Percentiles rank a stretch among this genome's conserved stretches.
These are phyloP conservation scores for Gambusia holbrooki DNA, from an alignment of 2,113 vertebrate species.

Conservation along the genomic window DNA sequence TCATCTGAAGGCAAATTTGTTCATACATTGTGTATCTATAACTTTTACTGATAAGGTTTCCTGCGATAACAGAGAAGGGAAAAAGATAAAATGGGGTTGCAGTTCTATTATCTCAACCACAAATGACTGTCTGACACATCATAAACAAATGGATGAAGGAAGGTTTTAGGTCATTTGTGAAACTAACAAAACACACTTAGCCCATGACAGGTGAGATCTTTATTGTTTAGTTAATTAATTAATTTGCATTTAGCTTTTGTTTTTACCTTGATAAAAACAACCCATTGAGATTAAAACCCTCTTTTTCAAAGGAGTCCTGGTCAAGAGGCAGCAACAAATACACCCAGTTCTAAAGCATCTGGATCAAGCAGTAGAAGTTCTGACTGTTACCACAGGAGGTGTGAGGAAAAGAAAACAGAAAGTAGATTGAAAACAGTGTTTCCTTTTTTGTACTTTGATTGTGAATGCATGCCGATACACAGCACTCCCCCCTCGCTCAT, in stretches of 20 bases:
- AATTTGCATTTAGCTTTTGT: too few species aligned
- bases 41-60: not conserved
- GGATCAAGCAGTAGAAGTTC: not conserved
- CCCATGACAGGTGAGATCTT: too few species aligned
- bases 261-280: too few species aligned
- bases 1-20: not conserved
- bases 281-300: too few species aligned
- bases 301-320: too few species aligned
- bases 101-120: not conserved
- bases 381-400: not conserved
- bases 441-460: constrained; percentile 9
- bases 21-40: not conserved
- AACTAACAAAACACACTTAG: not conserved
- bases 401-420: not conserved
- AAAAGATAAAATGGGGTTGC: not conserved
- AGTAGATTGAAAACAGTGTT: not conserved
- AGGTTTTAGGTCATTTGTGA: not conserved
- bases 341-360: too few species aligned
- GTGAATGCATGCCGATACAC: constrained; percentile 6
- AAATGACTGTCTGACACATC: not conserved
- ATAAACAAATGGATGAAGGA: not conserved
- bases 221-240: too few species aligned
- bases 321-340: too few species aligned
- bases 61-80: too few species aligned
- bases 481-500: constrained; percentile 15